phyloP scores from a whole-genome alignment of 2,797 vertebrate genomes.

The Staurois parvus region DNA sequence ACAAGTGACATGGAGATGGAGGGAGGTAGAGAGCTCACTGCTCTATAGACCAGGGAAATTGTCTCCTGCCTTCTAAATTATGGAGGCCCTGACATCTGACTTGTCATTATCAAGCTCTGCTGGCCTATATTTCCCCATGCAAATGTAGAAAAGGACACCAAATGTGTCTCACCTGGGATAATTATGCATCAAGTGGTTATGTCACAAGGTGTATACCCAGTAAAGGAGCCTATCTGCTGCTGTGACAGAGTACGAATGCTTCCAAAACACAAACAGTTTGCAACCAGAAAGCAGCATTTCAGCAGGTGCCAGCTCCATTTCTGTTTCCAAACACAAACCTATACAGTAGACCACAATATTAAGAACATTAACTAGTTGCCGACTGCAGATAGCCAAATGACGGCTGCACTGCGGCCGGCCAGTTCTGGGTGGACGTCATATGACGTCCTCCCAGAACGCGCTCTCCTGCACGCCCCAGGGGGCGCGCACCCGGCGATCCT shows the following conservation, averaged over 20 bases:
- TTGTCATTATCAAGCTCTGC: neutral
- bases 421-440: too few species aligned
- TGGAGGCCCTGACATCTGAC: neutral
- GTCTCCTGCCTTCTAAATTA: neutral
- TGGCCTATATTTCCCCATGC: slow-evolving; percentile 14
- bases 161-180: neutral
- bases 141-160: slow-evolving; percentile 21
- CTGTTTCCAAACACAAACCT: too few species aligned
- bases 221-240: neutral
- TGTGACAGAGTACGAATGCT: neutral
- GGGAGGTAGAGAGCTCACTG: neutral
- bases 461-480: too few species aligned
- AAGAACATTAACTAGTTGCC: too few species aligned
- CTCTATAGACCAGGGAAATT: neutral
- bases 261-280: neutral
- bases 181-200: neutral
- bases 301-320: too few species aligned
- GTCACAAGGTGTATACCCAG: neutral
- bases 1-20: neutral
- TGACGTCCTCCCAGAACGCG: too few species aligned
- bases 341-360: too few species aligned
- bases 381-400: too few species aligned
- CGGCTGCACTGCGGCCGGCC: too few species aligned
- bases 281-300: too few species aligned
- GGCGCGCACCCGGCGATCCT: too few species aligned